Evolutionary conservation across 1,140 invertebrate species (phyloP).

Genomic region (Pseudomyrmex sp.): DNA sequence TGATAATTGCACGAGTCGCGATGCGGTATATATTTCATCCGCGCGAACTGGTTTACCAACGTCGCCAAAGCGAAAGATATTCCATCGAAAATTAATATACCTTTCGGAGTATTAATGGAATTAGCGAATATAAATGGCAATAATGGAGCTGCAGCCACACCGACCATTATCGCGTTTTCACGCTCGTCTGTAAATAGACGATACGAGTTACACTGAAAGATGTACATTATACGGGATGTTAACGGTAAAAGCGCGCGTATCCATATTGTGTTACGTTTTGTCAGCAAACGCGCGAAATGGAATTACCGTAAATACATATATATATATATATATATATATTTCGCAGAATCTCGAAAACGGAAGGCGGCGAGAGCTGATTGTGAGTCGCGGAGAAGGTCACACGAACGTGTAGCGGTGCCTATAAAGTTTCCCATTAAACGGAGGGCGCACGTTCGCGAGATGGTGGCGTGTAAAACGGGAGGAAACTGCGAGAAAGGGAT

Average conservation of each 20-base stretch:
- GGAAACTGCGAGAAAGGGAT: constrained; percentile 3
- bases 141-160: constrained; percentile 34
- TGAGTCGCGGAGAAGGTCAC: neutral
- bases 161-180: constrained; percentile 44
- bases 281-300: neutral
- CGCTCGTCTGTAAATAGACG: constrained; percentile 41
- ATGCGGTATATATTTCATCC: constrained; percentile 40
- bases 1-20: constrained; percentile 21
- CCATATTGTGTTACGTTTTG: neutral
- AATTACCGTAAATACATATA: too few species aligned
- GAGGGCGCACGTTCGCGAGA: constrained; percentile 12
- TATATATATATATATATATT: neutral
- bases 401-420: neutral
- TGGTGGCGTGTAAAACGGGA: neutral
- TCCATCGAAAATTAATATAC: constrained; percentile 54
- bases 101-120: constrained; percentile 40
- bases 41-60: constrained; percentile 21
- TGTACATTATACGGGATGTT: constrained; percentile 43
- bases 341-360: neutral
- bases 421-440: neutral
- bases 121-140: constrained; percentile 47
- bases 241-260: constrained; percentile 6
- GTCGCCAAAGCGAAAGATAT: constrained; percentile 29
- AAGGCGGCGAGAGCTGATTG: neutral
- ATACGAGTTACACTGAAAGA: constrained; percentile 49